phyloP scores from a whole-genome alignment of 2,888 invertebrate genomes.

The Scaptomyza caliginosa region DNA sequence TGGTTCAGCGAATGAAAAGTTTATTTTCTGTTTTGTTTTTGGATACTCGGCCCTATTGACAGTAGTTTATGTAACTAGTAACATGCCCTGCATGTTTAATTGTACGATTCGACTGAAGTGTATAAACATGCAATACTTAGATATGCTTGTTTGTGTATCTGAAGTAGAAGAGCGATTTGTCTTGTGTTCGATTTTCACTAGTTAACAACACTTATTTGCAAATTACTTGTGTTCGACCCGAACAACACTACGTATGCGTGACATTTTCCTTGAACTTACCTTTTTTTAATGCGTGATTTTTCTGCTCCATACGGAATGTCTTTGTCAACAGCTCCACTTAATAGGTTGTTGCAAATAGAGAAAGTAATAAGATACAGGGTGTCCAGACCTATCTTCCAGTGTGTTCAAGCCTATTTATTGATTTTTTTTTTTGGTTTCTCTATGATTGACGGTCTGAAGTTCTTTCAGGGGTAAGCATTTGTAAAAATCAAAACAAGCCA shows the following conservation, averaged over 20 bases:
- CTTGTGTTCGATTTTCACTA: conserved; percentile 60
- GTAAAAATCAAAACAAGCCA: conserved; percentile 14
- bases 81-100: conserved; percentile 71
- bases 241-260: conserved; percentile 31
- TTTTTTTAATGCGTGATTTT: conserved; percentile 31
- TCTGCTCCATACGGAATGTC: neutral
- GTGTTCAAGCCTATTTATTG: neutral
- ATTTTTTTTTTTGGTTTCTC: neutral
- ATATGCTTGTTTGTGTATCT: neutral
- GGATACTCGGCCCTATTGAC: conserved; percentile 45
- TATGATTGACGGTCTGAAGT: conserved; percentile 27
- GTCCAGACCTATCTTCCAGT: neutral
- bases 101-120: conserved; percentile 27
- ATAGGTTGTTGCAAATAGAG: conserved; percentile 24
- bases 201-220: conserved; percentile 70
- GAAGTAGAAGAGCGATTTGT: no score
- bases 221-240: conserved; percentile 64
- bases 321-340: conserved; percentile 1
- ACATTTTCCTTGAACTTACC: conserved; percentile 11
- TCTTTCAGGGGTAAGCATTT: neutral
- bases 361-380: neutral
- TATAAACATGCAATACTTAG: conserved; percentile 21
- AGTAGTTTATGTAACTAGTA: conserved; percentile 54
- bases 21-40: conserved; percentile 51
- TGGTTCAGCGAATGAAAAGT: conserved; percentile 47